Evolutionary conservation across 2,888 invertebrate genomes (phyloP), one percentile per base, ranked within the genome.

Genomic region (Aethes cnicana): DNA sequence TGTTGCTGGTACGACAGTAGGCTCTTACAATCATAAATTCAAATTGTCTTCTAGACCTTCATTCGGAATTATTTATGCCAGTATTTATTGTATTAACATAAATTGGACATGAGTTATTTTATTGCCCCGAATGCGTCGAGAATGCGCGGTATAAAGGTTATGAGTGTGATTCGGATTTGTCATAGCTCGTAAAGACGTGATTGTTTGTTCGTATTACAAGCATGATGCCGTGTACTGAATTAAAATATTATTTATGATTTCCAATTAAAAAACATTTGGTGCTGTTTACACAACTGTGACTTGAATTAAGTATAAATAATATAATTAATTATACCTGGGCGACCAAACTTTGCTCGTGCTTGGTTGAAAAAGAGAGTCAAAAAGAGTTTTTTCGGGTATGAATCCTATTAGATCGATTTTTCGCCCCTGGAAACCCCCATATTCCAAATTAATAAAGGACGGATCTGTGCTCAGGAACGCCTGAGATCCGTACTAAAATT

Each of bases 71-170:
- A 88, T 89, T 89, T 88, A 89, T 88, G 84, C 78, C 69, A 81
- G 78, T 87, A 87, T 89, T 88, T 89, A 89, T 88, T 83, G 82
- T 86, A 89, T 87, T 88, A 89, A 88, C 87, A 89, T 89, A 88
- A 89, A 88, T 88, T 89, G 87, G 83, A 84, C 88, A 74, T 88
- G 88, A 88, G 83, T 89, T 88, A 89, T 89, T 88, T 89, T 87
- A 89, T 83, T 84, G 74, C 74, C 64, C 75, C 68, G 74, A 86
- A 81, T 81, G 83, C 82, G 72, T 68, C 72, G 79, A 77, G 81
- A 78, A 78, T 72, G 74, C 81, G 72, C 63, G 73, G 81, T 77
- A 82, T 80, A 83, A 82, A 83, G 84, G 78, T 84, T 84, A 84
- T 81, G 81, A 81, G 81, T 77, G 84, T 85, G 77, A 81, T 77